A percentile compares a stretch with the other conserved stretches of the same genome.
Evolutionary conservation across 2,888 invertebrate species (phyloP).

Genomic region (Acanthoscelides obtectus): DNA sequence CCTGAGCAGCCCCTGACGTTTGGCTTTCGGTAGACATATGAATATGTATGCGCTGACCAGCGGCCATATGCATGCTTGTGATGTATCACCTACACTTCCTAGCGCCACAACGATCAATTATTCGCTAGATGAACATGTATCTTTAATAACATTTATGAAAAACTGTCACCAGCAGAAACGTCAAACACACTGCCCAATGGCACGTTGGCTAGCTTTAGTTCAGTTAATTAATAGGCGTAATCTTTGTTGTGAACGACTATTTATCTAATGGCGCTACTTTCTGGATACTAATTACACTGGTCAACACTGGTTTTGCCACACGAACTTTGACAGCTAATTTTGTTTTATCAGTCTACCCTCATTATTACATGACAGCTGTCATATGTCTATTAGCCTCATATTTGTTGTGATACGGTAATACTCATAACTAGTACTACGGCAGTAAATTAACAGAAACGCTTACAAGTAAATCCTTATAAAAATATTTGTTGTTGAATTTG

Average conservation of each 20-base stretch:
- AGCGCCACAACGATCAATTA: slow-evolving; percentile 47
- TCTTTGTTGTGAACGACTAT: slow-evolving; percentile 35
- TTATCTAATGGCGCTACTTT: slow-evolving; percentile 30
- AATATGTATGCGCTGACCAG: slow-evolving; percentile 44
- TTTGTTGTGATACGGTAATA: too few relatives aligned
- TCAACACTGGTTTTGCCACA: too few relatives aligned
- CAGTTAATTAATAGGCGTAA: background rate
- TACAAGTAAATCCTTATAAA: too few relatives aligned
- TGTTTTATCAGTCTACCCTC: too few relatives aligned
- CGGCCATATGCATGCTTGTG: slow-evolving; percentile 39
- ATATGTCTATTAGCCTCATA: too few relatives aligned
- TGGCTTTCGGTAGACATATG: slow-evolving; percentile 35
- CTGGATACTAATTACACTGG: too few relatives aligned
- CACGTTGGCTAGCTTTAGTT: slow-evolving; percentile 22
- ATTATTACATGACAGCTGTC: too few relatives aligned
- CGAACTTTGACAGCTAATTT: too few relatives aligned
- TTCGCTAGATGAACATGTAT: slow-evolving; percentile 36
- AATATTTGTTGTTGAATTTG: too few relatives aligned
- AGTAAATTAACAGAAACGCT: too few relatives aligned
- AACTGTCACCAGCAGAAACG: slow-evolving; percentile 43
- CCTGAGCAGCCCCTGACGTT: slow-evolving; percentile 1
- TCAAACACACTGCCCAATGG: slow-evolving; percentile 35
- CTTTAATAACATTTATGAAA: slow-evolving; percentile 47
- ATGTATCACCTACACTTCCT: slow-evolving; percentile 44
- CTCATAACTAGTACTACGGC: too few relatives aligned